Evolutionary conservation across 2,888 invertebrate genomes (phyloP).

Genomic region (Ennomos erosarius): DNA sequence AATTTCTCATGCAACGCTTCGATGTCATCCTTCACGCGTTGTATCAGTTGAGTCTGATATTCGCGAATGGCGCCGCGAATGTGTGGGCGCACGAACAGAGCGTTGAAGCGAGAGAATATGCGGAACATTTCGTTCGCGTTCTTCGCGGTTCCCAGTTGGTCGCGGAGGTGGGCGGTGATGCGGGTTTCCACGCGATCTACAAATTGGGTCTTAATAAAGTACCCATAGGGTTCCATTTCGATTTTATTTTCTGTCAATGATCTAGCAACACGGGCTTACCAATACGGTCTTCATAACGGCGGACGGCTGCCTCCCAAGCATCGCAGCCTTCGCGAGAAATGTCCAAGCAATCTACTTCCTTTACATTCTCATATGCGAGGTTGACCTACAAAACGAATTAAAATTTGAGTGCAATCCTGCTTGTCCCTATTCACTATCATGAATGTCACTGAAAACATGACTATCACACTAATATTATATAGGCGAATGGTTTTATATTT

Average conservation of each 20-base stretch:
- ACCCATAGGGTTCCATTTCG: neutral
- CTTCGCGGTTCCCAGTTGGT: slow-evolving; percentile 99
- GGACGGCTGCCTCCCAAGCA: slow-evolving; percentile 98
- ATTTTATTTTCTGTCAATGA: neutral
- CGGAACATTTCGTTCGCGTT: slow-evolving; percentile 99
- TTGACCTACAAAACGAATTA: slow-evolving; percentile 84
- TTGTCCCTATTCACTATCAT: too few species aligned
- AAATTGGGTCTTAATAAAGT: neutral
- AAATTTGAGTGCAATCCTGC: slow-evolving; percentile 13
- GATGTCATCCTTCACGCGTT: slow-evolving; percentile 99
- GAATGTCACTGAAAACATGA: too few species aligned
- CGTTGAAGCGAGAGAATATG: slow-evolving; percentile 99
- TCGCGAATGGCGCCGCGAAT: slow-evolving; percentile 99
- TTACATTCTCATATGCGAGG: slow-evolving; percentile 98
- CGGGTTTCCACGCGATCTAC: slow-evolving; percentile 97
- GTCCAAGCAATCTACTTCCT: slow-evolving; percentile 99
- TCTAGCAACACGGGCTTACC: slow-evolving; percentile 69
- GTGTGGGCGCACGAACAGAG: slow-evolving; percentile 98
- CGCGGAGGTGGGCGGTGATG: slow-evolving; percentile 98
- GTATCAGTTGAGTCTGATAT: slow-evolving; percentile 99
- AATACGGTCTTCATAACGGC: slow-evolving; percentile 98
- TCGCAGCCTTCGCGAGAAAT: slow-evolving; percentile 98
- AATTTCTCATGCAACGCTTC: slow-evolving; percentile 99
- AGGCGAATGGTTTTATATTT: too few species aligned
- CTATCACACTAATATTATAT: too few species aligned